Percentiles rank a stretch among this genome's conserved stretches.
Conservation (phyloP, 2,888 invertebrate species). For the Resseliella maxima region DNA sequence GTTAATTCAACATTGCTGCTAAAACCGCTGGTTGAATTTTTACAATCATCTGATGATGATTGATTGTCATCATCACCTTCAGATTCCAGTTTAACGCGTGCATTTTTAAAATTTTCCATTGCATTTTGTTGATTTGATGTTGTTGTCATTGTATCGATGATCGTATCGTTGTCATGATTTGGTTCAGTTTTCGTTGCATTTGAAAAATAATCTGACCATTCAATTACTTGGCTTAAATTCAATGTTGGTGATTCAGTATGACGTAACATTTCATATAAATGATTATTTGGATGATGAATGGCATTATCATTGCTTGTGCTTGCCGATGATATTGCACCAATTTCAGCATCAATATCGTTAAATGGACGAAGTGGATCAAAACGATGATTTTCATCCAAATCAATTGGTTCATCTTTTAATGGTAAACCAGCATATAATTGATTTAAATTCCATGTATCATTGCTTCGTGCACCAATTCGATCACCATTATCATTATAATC, state of each 20-base stretch:
- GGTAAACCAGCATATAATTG: conserved; percentile 63
- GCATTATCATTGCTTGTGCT: neutral
- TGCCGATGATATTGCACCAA: neutral
- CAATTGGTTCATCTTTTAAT: conserved; percentile 67
- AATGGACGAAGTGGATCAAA: conserved; percentile 23
- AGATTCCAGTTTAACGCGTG: conserved; percentile 24
- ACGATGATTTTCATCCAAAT: conserved; percentile 61
- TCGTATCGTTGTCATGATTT: neutral
- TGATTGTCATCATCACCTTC: conserved; percentile 40
- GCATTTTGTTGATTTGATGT: neutral
- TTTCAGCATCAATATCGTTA: neutral
- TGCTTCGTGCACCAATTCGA: conserved; percentile 58
- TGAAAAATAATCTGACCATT: conserved; percentile 58
- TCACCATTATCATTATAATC: conserved; percentile 68
- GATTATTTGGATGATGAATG: neutral
- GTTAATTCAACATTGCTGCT: conserved; percentile 57
- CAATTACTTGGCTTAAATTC: conserved; percentile 54
- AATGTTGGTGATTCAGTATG: conserved; percentile 30
- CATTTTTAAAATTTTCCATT: neutral
- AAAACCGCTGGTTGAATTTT: conserved; percentile 57
- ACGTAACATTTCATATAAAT: neutral
- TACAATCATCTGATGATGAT: conserved; percentile 26
- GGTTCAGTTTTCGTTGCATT: conserved; percentile 57
- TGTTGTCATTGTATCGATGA: conserved; percentile 58
- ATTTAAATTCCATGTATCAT: neutral